Percentiles rank a stretch among this genome's conserved stretches.
Evolutionary conservation across 2,888 invertebrate genomes (phyloP).

Genomic region (Pollenia labialis): DNA sequence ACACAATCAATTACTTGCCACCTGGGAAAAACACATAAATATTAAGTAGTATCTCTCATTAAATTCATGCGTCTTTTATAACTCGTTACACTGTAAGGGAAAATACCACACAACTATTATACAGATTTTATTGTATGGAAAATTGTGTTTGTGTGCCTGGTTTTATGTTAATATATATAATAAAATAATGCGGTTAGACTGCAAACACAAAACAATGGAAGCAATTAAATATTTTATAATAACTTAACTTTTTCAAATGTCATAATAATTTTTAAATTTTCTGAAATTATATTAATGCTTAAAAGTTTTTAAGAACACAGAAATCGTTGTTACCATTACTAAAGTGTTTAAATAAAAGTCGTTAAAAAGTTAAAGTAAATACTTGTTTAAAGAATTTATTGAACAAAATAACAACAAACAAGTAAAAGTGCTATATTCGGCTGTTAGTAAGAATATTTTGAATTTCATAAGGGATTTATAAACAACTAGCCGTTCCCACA

Average conservation of each 20-base stretch:
- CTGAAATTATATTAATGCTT: not conserved
- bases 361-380: no score
- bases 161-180: not conserved
- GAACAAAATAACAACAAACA: no score
- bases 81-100: not conserved
- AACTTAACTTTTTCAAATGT: slow-evolving; percentile 14
- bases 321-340: not conserved
- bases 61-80: not conserved
- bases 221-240: slow-evolving; percentile 19
- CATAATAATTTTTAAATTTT: not conserved
- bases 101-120: slow-evolving; percentile 4
- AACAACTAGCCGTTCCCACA: no score
- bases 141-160: not conserved
- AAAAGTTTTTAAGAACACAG: not conserved
- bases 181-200: slow-evolving; percentile 24
- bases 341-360: no score
- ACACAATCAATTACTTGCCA: no score
- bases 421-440: no score
- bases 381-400: no score
- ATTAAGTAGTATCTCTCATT: no score
- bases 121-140: slow-evolving; percentile 12
- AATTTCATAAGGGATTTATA: no score
- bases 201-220: not conserved
- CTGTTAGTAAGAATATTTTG: no score
- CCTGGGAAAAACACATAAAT: no score